Evolutionary conservation across 2,113 vertebrate genomes (phyloP).

Genomic region (Tauraco erythrolophus): DNA sequence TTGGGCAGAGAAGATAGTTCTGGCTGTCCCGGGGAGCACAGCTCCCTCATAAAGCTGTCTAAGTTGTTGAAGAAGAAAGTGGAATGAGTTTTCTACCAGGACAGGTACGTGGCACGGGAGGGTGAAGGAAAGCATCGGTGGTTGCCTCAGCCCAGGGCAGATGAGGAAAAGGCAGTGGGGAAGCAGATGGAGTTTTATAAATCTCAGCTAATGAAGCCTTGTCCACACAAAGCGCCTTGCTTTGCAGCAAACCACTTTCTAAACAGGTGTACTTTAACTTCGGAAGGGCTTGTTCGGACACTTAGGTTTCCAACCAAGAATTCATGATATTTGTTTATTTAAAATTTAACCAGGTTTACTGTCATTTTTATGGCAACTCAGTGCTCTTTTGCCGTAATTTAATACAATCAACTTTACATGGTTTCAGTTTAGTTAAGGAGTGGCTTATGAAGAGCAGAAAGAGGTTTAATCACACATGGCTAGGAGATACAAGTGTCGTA

Average conservation of each 20-base stretch:
- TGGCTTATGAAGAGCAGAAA: not conserved
- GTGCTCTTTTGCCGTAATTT: constrained; percentile 11
- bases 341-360: constrained; percentile 47
- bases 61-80: constrained; percentile 43
- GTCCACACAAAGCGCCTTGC: not conserved
- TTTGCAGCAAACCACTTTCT: not conserved
- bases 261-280: constrained; percentile 10
- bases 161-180: not conserved
- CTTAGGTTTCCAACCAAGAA: constrained; percentile 36
- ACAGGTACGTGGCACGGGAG: constrained; percentile 2
- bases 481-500: not conserved
- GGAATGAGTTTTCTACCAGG: constrained; percentile 47
- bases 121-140: not conserved
- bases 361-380: not conserved
- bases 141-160: not conserved
- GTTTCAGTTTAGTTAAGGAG: constrained; percentile 8
- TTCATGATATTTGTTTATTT: constrained; percentile 42
- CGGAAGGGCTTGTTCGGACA: constrained; percentile 28
- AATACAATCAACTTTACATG: constrained; percentile 26
- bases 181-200: constrained; percentile 1
- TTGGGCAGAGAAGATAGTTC: not conserved
- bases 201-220: not conserved
- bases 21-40: not conserved
- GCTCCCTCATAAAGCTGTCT: not conserved
- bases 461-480: not conserved